Conservation (phyloP, 2,113 vertebrate species). For the Beaufortia kweichowensis region DNA sequence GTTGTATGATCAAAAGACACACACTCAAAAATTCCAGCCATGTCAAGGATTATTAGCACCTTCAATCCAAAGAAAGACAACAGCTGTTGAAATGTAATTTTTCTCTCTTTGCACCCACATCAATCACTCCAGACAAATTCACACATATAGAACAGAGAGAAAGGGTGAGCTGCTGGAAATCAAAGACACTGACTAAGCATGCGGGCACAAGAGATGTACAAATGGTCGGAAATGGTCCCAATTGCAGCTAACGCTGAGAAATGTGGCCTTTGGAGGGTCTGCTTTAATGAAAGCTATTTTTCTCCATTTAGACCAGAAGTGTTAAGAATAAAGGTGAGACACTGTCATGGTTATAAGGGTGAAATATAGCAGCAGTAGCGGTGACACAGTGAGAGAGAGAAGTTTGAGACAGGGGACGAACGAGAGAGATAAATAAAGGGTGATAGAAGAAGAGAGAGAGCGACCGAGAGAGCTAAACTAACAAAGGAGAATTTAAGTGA, state of each 20-base stretch:
- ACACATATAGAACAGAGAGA: slow-evolving; percentile 11
- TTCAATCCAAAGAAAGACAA: not conserved
- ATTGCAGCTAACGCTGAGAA: slow-evolving; percentile 67
- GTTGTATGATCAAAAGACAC: not conserved
- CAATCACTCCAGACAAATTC: slow-evolving; percentile 51
- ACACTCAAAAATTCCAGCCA: slow-evolving; percentile 37
- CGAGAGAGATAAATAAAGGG: not conserved
- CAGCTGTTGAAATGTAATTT: not conserved
- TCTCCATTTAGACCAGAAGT: slow-evolving; percentile 73
- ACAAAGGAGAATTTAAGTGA: not conserved
- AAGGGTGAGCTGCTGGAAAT: not conserved
- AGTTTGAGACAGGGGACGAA: slow-evolving; percentile 37
- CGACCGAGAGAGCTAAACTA: not conserved
- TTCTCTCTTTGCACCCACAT: not conserved
- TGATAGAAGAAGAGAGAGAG: slow-evolving; percentile 21
- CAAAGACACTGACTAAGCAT: slow-evolving; percentile 4
- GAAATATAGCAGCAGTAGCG: slow-evolving; percentile 70
- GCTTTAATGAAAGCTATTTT: slow-evolving; percentile 81
- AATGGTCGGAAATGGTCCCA: slow-evolving; percentile 63
- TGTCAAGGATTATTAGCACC: not conserved
- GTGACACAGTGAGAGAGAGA: slow-evolving; percentile 57
- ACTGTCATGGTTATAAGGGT: slow-evolving; percentile 68
- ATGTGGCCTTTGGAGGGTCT: slow-evolving; percentile 74
- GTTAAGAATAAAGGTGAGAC: slow-evolving; percentile 63
- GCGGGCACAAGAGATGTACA: slow-evolving; percentile 15